Percentiles rank a stretch among this genome's conserved stretches.
phyloP scores from a whole-genome alignment of 1,140 invertebrate genomes.

The Orius insidiosus region DNA sequence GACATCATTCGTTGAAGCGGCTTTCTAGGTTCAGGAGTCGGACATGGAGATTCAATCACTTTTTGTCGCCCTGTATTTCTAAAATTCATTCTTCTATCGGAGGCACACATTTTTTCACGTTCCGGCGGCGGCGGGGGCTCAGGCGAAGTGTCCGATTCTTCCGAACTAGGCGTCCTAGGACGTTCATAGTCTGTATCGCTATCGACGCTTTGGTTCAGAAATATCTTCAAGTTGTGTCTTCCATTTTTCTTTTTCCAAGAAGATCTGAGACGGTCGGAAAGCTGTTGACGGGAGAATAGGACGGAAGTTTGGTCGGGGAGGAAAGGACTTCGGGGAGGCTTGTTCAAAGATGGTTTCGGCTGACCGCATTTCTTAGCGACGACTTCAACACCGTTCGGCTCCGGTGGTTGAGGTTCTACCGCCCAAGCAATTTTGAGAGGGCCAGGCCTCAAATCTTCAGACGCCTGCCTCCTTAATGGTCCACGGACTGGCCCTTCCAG shows the following conservation, averaged over 20 bases:
- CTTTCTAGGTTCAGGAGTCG: constrained; percentile 3
- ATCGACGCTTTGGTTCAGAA: constrained; percentile 9
- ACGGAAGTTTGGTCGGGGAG: not conserved
- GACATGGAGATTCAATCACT: constrained; percentile 1
- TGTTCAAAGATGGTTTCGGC: constrained; percentile 4
- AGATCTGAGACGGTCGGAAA: constrained; percentile 6
- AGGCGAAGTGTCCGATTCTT: not conserved
- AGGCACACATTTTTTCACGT: not conserved
- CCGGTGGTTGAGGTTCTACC: not conserved
- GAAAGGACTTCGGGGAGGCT: constrained; percentile 1
- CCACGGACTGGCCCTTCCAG: constrained; percentile 2
- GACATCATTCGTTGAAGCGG: constrained; percentile 3
- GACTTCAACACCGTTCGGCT: not conserved
- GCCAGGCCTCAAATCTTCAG: constrained; percentile 1
- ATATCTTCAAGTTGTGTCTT: constrained; percentile 12
- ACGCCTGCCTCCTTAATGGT: not conserved
- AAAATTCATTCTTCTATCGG: constrained; percentile 2
- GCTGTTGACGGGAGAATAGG: constrained; percentile 1
- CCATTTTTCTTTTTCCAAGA: constrained; percentile 10
- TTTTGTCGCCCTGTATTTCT: constrained; percentile 4
- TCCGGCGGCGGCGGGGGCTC: not conserved
- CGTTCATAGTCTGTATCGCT: constrained; percentile 1
- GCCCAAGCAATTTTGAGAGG: constrained; percentile 7
- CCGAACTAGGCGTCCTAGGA: not conserved
- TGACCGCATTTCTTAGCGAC: constrained; percentile 13